phyloP scores from a whole-genome alignment of 2,113 vertebrate species.

The Chrysemys picta region DNA sequence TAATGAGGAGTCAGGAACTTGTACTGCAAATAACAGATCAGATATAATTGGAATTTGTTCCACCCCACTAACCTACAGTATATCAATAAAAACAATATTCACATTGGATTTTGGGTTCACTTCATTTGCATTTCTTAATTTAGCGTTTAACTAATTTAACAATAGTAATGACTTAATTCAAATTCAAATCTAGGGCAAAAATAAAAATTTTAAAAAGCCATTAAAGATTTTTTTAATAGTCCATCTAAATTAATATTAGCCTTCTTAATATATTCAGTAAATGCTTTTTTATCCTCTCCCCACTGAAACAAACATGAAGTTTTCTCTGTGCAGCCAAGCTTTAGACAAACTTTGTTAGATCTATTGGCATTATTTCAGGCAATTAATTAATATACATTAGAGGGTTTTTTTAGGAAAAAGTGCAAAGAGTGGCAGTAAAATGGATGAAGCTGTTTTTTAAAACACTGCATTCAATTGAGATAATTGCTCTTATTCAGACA shows the following conservation, averaged over 20 bases:
- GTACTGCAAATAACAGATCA: constrained; percentile 72
- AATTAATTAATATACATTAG: constrained; percentile 77
- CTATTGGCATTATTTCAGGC: constrained; percentile 77
- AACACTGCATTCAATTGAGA: constrained; percentile 42
- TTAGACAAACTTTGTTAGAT: constrained; percentile 75
- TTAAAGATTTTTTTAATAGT: constrained; percentile 75
- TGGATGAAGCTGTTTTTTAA: constrained; percentile 65
- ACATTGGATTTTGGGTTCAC: constrained; percentile 67
- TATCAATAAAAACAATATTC: constrained; percentile 78
- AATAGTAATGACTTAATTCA: constrained; percentile 75
- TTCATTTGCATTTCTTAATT: constrained; percentile 80
- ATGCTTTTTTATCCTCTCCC: constrained; percentile 26
- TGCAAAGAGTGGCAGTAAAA: constrained; percentile 61
- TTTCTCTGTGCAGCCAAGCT: constrained; percentile 73
- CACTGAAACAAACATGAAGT: constrained; percentile 64
- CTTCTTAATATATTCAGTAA: constrained; percentile 65
- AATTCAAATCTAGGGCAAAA: constrained; percentile 73
- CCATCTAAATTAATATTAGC: constrained; percentile 73
- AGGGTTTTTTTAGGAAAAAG: constrained; percentile 50
- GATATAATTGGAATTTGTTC: constrained; percentile 80
- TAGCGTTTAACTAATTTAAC: constrained; percentile 78
- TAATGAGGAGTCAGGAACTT: constrained; percentile 75
- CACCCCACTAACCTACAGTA: constrained; percentile 57
- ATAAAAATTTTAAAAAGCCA: constrained; percentile 72
- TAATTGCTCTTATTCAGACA: constrained; percentile 61